Conservation (phyloP, 2,888 invertebrate genomes). For the Melipona beecheii region DNA sequence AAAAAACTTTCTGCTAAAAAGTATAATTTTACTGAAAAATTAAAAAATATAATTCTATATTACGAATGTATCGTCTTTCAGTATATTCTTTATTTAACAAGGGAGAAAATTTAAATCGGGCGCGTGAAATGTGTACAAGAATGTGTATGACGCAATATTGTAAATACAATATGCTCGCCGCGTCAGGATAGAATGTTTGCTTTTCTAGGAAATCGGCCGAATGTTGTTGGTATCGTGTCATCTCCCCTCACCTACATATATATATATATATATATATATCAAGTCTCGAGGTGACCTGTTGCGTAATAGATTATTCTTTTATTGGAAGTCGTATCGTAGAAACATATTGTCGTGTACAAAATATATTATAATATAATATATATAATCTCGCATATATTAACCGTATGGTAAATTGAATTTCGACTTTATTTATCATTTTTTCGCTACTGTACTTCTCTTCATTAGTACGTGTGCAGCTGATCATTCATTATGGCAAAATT, state of each 20-base stretch:
- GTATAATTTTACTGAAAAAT: no score
- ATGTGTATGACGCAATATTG: no score
- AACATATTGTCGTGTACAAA: background rate
- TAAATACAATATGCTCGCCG: no score
- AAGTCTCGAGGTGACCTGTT: background rate
- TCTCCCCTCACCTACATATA: background rate
- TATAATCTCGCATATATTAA: background rate
- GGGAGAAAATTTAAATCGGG: no score
- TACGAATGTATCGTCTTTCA: no score
- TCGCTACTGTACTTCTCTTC: background rate
- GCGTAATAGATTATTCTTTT: background rate
- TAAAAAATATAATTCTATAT: no score
- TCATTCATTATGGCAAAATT: background rate
- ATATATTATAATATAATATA: background rate
- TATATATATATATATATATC: no score
- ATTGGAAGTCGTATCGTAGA: background rate
- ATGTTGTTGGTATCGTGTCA: background rate
- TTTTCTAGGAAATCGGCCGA: slow-evolving; percentile 1
- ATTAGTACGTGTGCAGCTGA: background rate
- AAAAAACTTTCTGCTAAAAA: no score
- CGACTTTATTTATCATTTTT: background rate
- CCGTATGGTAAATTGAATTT: background rate
- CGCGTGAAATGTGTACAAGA: no score
- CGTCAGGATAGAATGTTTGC: background rate
- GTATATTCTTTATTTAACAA: no score